A percentile compares a stretch with the other conserved stretches of the same genome.
phyloP scores from a whole-genome alignment of 2,888 invertebrate genomes.

The Julus scandinavius region DNA sequence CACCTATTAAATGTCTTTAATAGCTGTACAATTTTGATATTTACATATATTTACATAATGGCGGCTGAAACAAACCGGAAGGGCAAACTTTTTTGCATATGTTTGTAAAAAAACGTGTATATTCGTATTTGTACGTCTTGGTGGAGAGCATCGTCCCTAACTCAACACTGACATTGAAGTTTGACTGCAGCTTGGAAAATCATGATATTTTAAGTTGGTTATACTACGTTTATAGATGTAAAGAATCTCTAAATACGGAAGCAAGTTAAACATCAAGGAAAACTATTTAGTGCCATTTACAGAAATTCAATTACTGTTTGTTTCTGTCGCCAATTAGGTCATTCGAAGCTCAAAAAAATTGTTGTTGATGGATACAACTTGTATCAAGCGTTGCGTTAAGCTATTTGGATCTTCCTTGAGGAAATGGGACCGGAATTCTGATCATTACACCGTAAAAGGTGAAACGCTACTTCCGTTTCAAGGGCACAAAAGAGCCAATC shows the following conservation, averaged over 20 bases:
- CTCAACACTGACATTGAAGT: too few species aligned
- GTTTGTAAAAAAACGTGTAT: too few species aligned
- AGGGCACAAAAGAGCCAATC: not conserved
- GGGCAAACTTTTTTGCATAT: too few species aligned
- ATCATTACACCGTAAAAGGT: not conserved
- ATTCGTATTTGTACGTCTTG: too few species aligned
- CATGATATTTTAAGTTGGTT: too few species aligned
- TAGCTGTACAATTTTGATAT: too few species aligned
- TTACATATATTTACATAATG: too few species aligned
- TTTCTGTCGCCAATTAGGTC: not conserved
- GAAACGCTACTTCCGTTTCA: not conserved
- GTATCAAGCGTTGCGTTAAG: not conserved
- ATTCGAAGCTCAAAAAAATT: not conserved
- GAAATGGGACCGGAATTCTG: not conserved
- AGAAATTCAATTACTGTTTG: not conserved
- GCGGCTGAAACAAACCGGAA: too few species aligned
- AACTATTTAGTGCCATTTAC: not conserved
- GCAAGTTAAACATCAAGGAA: not conserved
- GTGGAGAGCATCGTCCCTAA: too few species aligned
- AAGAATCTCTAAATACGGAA: not conserved
- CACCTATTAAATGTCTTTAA: too few species aligned
- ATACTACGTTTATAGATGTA: too few species aligned
- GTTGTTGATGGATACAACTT: not conserved
- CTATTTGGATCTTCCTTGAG: not conserved
- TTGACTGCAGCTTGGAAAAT: too few species aligned